These are phyloP conservation scores for Drosophila tani DNA, from an alignment of 1,140 invertebrate genomes.

Conservation along the genomic window DNA sequence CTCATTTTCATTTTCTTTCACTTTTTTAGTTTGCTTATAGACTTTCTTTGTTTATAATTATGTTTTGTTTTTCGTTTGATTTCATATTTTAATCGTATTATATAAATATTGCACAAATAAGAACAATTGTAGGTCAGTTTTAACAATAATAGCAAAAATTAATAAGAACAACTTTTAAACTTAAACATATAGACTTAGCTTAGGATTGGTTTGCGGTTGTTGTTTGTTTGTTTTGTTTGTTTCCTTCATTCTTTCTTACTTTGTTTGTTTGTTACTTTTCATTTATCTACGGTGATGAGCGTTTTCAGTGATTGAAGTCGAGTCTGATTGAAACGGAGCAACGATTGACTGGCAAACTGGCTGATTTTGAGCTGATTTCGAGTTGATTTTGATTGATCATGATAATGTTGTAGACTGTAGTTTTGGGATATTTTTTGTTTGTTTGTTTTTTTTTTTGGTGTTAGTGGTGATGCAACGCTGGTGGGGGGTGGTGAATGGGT, in stretches of 20 bases:
- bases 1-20: conserved; percentile 14
- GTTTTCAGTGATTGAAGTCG: conserved; percentile 73
- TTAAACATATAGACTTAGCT: conserved; percentile 70
- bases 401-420: conserved; percentile 75
- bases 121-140: conserved; percentile 76
- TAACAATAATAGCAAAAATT: conserved; percentile 77
- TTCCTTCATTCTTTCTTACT: not conserved
- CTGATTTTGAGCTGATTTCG: conserved; percentile 46
- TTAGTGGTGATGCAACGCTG: conserved; percentile 55
- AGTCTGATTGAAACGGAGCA: conserved; percentile 41
- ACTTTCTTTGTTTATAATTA: conserved; percentile 51
- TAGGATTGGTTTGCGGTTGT: conserved; percentile 56
- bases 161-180: conserved; percentile 76
- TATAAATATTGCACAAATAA: conserved; percentile 83
- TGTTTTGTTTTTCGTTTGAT: conserved; percentile 50
- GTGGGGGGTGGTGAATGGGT: conserved; percentile 42
- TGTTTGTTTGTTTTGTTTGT: conserved; percentile 30
- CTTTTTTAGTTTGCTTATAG: conserved; percentile 30
- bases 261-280: conserved; percentile 13
- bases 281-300: conserved; percentile 58
- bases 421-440: conserved; percentile 25
- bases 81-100: conserved; percentile 60
- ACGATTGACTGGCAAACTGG: conserved; percentile 42
- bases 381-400: conserved; percentile 72
- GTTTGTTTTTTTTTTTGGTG: not conserved